Evolutionary conservation across 1,140 invertebrate species (phyloP).

Genomic region (Lepidurus apus): DNA sequence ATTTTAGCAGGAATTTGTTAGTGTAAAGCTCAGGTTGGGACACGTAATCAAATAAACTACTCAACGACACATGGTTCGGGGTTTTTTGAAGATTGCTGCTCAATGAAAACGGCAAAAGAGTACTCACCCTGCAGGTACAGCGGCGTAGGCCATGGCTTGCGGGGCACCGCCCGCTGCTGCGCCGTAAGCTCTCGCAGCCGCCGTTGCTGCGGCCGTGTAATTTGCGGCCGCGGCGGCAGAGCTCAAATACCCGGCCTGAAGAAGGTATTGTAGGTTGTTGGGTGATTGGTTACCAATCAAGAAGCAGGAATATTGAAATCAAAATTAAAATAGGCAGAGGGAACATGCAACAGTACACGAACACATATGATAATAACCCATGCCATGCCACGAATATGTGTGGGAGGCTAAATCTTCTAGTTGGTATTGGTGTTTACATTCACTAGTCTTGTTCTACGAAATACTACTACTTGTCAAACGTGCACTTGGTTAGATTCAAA

Average conservation of each 20-base stretch:
- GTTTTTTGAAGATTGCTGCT: too few species aligned
- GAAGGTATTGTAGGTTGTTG: constrained; percentile 3
- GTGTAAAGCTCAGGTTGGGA: not conserved
- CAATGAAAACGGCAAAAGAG: not conserved
- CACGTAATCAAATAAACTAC: too few species aligned
- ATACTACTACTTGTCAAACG: not conserved
- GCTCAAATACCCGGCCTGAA: constrained; percentile 44
- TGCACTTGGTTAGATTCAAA: not conserved
- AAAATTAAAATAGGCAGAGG: not conserved
- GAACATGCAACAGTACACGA: not conserved
- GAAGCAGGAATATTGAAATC: not conserved
- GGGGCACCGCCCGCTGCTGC: constrained; percentile 60
- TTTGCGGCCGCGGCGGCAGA: constrained; percentile 66
- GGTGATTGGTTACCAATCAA: not conserved
- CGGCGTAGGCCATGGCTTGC: constrained; percentile 57
- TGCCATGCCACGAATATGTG: not conserved
- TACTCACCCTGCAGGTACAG: constrained; percentile 60
- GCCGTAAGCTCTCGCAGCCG: constrained; percentile 67
- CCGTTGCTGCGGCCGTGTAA: constrained; percentile 74
- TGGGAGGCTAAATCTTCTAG: not conserved
- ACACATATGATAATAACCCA: not conserved
- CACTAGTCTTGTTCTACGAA: not conserved
- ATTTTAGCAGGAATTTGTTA: not conserved
- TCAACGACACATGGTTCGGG: too few species aligned
- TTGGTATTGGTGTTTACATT: not conserved